Evolutionary conservation across 2,888 invertebrate genomes (phyloP), one percentile per base, ranked within the genome.

Genomic region (Metopia argyrocephala): DNA sequence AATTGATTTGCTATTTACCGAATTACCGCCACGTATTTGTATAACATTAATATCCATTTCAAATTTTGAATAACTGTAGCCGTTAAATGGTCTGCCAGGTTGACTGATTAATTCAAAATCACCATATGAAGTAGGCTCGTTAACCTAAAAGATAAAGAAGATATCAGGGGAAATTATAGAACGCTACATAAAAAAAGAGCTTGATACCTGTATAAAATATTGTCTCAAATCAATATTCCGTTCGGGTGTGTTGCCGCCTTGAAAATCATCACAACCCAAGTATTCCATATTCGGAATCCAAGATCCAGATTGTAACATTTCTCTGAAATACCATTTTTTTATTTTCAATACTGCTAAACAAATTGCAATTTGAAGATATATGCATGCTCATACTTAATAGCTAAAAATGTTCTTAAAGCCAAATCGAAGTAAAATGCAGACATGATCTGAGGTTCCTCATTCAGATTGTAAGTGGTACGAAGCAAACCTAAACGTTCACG

Each of bases 341-440:
- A 25, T 21, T 54, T n/a, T 54, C 12, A 27, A 54, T 15, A 56
- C 20, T 45, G 28, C 31, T 48, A 28, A n/a, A 45, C 2, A 48
- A 28, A 27, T 45, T 6, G 15, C 3, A 0, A 46, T 20, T 0
- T n/a, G n/a, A n/a, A n/a, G n/a, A 20, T 2, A 15, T 20, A 3
- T 5, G 12, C 20, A 20, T 25, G 20, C 15, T 18, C 7, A 92
- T 92, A 95, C 95, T 94, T 95, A 83, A 95, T 91, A 6, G 95
- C 93, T 84, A 95, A 90, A 86, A 96, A 93, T 3, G 95, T 93
- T 84, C 94, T 92, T 76, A 95, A 89, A 25, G 95, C 93, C 82
- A 97, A 90, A 90, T 98, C 97, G 90, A 96, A 97, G 91, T 97
- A 97, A 90, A 97, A 97, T 5, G 95, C 95, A 0, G 95, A 94